Percentiles rank a stretch among this genome's conserved stretches.
These are phyloP conservation scores for Sciurus carolinensis DNA, from an alignment of 2,797 vertebrate genomes.

Conservation along the genomic window DNA sequence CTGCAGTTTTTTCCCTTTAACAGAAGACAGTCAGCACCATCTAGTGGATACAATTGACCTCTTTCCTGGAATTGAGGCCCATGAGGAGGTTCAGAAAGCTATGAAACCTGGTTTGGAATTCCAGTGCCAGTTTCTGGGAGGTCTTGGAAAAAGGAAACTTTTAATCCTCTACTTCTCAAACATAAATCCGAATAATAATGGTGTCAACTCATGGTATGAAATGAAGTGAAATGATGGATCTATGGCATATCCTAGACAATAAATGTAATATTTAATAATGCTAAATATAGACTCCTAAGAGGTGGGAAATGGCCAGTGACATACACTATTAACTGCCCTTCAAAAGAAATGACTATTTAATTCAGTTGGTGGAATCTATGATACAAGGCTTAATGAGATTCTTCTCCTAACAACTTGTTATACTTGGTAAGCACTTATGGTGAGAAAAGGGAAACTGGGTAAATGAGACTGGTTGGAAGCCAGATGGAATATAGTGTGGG, in stretches of 20 bases:
- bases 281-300: background rate
- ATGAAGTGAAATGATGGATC: background rate
- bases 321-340: background rate
- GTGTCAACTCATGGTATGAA: background rate
- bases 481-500: slow-evolving; percentile 60
- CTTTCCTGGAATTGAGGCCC: background rate
- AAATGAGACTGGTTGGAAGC: background rate
- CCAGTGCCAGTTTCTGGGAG: background rate
- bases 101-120: background rate
- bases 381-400: background rate
- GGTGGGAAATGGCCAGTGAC: background rate
- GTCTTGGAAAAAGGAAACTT: background rate
- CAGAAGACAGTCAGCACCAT: slow-evolving; percentile 75
- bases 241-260: background rate
- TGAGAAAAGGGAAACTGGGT: slow-evolving; percentile 38
- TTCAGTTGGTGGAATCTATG: background rate
- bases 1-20: background rate
- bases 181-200: background rate
- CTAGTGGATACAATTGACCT: slow-evolving; percentile 75
- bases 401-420: background rate
- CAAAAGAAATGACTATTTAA: slow-evolving; percentile 14
- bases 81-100: background rate
- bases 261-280: background rate
- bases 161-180: background rate
- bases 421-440: slow-evolving; percentile 30